These are phyloP conservation scores for Myotis planiceps DNA, from an alignment of 2,797 vertebrate genomes.

Conservation along the genomic window DNA sequence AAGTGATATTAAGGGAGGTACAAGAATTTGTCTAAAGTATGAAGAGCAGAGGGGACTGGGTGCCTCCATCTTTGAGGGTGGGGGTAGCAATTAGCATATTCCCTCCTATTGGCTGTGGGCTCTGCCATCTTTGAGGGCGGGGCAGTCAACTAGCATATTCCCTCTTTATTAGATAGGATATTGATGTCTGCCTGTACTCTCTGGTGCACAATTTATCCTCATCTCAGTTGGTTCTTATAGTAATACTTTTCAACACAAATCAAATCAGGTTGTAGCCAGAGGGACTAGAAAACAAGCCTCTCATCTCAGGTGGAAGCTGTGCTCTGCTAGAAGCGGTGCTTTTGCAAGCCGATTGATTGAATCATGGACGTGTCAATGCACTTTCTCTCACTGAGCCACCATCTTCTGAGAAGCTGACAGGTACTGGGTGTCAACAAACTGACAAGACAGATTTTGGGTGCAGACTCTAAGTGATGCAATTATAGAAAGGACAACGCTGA, in stretches of 20 bases:
- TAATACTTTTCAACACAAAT: conserved; percentile 35
- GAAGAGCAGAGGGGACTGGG: too few species aligned
- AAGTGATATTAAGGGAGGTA: too few species aligned
- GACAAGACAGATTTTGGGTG: background rate
- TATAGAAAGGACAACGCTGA: background rate
- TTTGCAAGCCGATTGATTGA: background rate
- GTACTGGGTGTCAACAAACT: background rate
- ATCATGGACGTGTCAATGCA: background rate
- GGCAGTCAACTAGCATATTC: too few species aligned
- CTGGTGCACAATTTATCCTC: background rate
- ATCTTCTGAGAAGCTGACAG: background rate
- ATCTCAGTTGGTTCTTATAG: background rate
- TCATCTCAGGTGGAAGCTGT: background rate
- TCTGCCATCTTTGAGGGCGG: too few species aligned
- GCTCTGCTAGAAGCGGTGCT: background rate
- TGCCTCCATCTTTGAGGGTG: too few species aligned
- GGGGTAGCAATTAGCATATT: too few species aligned
- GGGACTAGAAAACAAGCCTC: background rate
- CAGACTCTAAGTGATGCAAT: background rate
- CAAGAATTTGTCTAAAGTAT: too few species aligned
- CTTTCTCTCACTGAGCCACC: background rate
- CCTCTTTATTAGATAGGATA: background rate
- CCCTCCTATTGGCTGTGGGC: too few species aligned
- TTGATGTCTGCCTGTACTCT: background rate
- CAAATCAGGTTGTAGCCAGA: background rate